Percentiles rank a stretch among this genome's conserved stretches.
Evolutionary conservation across 2,888 invertebrate species (phyloP).

Genomic region (Brachycybe producta): DNA sequence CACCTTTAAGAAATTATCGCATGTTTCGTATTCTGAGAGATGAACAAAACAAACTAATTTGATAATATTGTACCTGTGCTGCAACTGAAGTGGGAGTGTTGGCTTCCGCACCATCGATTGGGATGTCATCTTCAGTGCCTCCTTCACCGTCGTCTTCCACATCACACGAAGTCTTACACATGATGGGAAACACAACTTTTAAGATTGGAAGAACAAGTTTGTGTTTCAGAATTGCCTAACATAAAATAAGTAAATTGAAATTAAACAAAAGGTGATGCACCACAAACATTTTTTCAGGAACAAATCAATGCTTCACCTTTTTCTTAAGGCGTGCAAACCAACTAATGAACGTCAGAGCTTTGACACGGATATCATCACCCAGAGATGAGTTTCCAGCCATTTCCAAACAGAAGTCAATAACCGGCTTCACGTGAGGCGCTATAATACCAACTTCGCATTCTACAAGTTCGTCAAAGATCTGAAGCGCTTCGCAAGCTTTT

Average conservation of each 20-base stretch:
- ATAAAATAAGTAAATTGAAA: constrained; percentile 9
- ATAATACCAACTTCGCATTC: constrained; percentile 48
- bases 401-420: constrained; percentile 52
- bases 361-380: constrained; percentile 49
- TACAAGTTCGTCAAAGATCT: constrained; percentile 48
- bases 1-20: constrained; percentile 34
- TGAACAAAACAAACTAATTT: constrained; percentile 1
- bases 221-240: constrained; percentile 48
- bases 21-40: neutral
- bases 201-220: constrained; percentile 55
- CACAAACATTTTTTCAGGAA: neutral
- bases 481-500: constrained; percentile 47
- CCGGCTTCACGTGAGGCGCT: constrained; percentile 47
- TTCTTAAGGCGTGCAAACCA: constrained; percentile 54
- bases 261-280: neutral
- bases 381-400: constrained; percentile 45
- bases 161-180: constrained; percentile 48
- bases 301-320: constrained; percentile 41
- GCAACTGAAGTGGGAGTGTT: constrained; percentile 53
- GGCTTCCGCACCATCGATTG: constrained; percentile 39
- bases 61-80: constrained; percentile 40
- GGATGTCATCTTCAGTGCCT: constrained; percentile 45
- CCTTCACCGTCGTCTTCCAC: constrained; percentile 47
- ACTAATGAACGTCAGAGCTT: constrained; percentile 52
- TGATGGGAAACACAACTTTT: constrained; percentile 51